phyloP scores from a whole-genome alignment of 1,140 invertebrate species.

The Himalopsyche phryganea region DNA sequence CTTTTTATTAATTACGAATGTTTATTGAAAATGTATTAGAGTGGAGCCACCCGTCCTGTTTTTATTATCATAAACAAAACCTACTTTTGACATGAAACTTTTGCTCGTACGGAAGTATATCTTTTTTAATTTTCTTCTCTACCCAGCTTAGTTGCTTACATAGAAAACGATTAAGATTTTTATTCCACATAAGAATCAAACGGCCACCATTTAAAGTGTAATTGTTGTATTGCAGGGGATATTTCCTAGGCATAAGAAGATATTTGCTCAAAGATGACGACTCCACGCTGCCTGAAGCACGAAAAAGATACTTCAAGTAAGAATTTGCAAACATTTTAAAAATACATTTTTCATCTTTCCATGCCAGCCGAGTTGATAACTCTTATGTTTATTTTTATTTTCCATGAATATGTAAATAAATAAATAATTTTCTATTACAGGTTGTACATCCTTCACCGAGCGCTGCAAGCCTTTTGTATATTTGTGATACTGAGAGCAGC shows the following conservation, averaged over 20 bases:
- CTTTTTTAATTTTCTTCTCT: no score
- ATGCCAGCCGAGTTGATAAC: neutral
- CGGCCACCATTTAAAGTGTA: no score
- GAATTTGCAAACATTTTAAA: neutral
- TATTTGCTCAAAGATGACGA: slow-evolving; percentile 60
- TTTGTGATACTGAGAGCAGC: neutral
- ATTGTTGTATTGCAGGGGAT: slow-evolving; percentile 55
- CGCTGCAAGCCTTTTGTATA: neutral
- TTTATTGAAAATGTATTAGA: no score
- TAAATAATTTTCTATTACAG: neutral
- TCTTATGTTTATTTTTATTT: neutral
- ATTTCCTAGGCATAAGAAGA: slow-evolving; percentile 56
- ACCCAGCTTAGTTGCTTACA: no score
- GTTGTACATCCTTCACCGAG: slow-evolving; percentile 5
- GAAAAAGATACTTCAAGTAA: slow-evolving; percentile 48
- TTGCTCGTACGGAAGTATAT: no score
- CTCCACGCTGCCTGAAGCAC: slow-evolving; percentile 51
- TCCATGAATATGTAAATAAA: neutral
- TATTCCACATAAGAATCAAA: no score
- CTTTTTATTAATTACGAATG: no score
- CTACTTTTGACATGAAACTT: no score
- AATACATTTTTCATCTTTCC: neutral
- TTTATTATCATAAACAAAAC: no score
- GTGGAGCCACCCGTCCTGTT: no score
- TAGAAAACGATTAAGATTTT: no score